phyloP scores from a whole-genome alignment of 1,140 invertebrate species.

The Lepidurus arcticus region DNA sequence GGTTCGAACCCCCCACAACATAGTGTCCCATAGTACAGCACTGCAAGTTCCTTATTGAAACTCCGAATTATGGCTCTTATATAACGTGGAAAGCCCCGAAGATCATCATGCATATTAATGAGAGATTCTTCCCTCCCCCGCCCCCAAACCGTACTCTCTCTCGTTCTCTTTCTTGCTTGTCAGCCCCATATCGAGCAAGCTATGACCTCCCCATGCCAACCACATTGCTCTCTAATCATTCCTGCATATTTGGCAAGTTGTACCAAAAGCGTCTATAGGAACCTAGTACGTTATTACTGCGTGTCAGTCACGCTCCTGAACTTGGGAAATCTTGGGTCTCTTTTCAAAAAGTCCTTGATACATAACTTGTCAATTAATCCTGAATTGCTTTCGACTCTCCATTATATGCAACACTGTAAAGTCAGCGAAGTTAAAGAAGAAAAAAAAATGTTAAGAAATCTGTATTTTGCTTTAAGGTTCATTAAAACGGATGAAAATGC shows the following conservation, averaged over 20 bases:
- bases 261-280: constrained; percentile 6
- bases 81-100: not conserved
- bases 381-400: not conserved
- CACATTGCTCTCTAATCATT: constrained; percentile 2
- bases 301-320: constrained; percentile 14
- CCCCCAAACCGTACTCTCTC: not conserved
- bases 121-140: not conserved
- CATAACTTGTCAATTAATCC: constrained; percentile 13
- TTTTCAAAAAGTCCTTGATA: not conserved
- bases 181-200: not conserved
- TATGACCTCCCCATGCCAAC: not conserved
- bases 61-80: not conserved
- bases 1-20: not conserved
- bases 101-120: constrained; percentile 19
- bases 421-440: too few species aligned
- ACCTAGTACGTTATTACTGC: not conserved
- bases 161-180: not conserved
- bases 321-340: not conserved
- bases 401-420: not conserved
- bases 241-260: constrained; percentile 10
- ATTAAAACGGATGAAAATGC: too few species aligned
- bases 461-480: too few species aligned
- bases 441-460: too few species aligned
- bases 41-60: constrained; percentile 15
- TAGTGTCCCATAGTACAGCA: not conserved